Evolutionary conservation across 2,888 invertebrate species (phyloP), one percentile per base, ranked within the genome.

Genomic region (Plusia festucae): DNA sequence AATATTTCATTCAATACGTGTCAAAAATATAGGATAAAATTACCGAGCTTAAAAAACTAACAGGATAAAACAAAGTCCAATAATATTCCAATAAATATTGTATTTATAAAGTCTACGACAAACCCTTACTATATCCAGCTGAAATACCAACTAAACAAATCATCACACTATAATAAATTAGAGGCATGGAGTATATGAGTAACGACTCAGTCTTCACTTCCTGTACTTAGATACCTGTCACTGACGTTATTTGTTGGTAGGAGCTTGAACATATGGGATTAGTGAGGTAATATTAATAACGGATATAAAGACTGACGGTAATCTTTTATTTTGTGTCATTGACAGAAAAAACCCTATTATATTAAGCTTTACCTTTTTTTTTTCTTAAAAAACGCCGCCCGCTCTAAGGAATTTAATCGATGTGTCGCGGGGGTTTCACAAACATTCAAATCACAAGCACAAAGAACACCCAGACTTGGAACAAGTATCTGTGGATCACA

Each of bases 141-240:
- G 20, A 16, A 49, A 8, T 11, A 40, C 18, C 18, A 9, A 8
- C 40, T 8, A 56, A 52, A 65, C n/a, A 56, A 65, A 65, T 44
- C 16, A n/a, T 32, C 32, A 16, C 15, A 11, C n/a, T 44, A 18
- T 11, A n/a, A n/a, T n/a, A n/a, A 27, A 13, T 16, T 20, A 40
- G 11, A 34, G 20, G 18, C 24, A 1, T 18, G 7, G 20, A 49
- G 46, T 11, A 49, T 34, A 18, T 46, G 32, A 53, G 18, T 46
- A 24, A 49, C 11, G 22, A 46, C 22, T 11, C 2, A 30, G 49
- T 49, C 27, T 49, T 18, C 15, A 8, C 8, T 46, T 7, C 46
- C 63, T 53, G 46, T 49, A 49, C 18, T 49, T 40, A n/a, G n/a
- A 6, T 34, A 5, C n/a, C 40, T 40, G n/a, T 6, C n/a, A n/a